These are phyloP conservation scores for Aurelia sp. DNA, from an alignment of 30 jellyfish, hydroid and myxozoan species.

Conservation along the genomic window DNA sequence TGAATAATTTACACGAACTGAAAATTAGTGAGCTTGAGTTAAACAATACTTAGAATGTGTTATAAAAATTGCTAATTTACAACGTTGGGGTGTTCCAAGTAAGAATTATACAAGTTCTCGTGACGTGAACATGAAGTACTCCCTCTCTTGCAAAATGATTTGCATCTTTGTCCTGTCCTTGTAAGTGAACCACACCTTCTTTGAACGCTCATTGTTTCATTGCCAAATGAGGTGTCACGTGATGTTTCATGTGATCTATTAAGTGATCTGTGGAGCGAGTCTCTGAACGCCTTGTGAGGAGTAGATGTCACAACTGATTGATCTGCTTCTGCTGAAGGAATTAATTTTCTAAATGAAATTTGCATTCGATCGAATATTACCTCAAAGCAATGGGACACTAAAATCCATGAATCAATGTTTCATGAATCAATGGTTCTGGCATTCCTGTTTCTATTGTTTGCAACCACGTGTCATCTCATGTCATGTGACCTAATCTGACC, in stretches of 20 bases:
- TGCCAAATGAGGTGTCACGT: conserved; percentile 6
- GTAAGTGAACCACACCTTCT: conserved; percentile 73
- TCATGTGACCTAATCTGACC: no score
- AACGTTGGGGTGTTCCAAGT: conserved; percentile 44
- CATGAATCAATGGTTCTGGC: no score
- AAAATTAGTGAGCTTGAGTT: no score
- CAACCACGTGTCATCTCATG: no score
- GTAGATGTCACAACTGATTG: conserved; percentile 41
- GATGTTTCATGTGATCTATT: conserved; percentile 10
- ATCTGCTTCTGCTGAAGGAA: neutral
- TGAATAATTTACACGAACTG: no score
- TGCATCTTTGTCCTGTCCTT: conserved; percentile 61
- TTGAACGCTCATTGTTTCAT: conserved; percentile 12
- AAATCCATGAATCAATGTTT: no score
- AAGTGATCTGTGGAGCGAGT: neutral
- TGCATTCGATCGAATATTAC: no score
- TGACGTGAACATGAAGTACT: conserved; percentile 59
- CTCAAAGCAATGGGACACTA: no score
- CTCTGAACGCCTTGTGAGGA: conserved; percentile 29
- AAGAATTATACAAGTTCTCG: conserved; percentile 46
- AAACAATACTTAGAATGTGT: neutral
- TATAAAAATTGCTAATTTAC: neutral
- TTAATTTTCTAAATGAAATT: no score
- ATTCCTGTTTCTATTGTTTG: no score
- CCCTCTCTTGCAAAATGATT: conserved; percentile 55